Conservation (phyloP, 2,113 vertebrate species). For the Oncorhynchus kisutch region DNA sequence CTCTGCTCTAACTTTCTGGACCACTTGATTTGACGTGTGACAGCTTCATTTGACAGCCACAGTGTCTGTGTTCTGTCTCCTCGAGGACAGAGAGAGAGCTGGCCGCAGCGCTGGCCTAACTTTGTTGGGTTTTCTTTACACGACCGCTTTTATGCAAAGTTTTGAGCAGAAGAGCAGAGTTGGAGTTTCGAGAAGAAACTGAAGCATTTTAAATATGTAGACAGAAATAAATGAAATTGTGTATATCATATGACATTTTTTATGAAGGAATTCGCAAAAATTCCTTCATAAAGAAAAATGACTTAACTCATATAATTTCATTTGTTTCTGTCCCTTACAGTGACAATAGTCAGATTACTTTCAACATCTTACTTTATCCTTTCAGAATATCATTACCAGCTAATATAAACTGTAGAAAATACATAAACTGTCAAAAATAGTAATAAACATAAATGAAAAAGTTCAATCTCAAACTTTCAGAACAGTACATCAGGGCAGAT, state of each 20-base stretch:
- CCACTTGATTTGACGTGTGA: conserved; percentile 36
- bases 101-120: not conserved
- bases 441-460: no score
- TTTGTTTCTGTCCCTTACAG: not conserved
- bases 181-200: not conserved
- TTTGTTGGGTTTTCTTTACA: not conserved
- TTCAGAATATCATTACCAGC: no score
- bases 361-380: not conserved
- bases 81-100: not conserved
- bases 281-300: not conserved
- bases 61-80: conserved; percentile 1
- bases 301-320: not conserved
- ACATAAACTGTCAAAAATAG: conserved; percentile 16
- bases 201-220: not conserved
- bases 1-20: conserved; percentile 34
- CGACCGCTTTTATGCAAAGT: not conserved
- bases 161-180: not conserved
- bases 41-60: conserved; percentile 42
- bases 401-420: conserved; percentile 26
- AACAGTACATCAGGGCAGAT: conserved; percentile 3
- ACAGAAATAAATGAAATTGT: no score
- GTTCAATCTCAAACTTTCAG: no score
- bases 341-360: not conserved
- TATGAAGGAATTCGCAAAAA: not conserved
- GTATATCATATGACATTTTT: not conserved